These are phyloP conservation scores for Ptychadena robeensis DNA, from an alignment of 2,797 vertebrate species.

Conservation along the genomic window DNA sequence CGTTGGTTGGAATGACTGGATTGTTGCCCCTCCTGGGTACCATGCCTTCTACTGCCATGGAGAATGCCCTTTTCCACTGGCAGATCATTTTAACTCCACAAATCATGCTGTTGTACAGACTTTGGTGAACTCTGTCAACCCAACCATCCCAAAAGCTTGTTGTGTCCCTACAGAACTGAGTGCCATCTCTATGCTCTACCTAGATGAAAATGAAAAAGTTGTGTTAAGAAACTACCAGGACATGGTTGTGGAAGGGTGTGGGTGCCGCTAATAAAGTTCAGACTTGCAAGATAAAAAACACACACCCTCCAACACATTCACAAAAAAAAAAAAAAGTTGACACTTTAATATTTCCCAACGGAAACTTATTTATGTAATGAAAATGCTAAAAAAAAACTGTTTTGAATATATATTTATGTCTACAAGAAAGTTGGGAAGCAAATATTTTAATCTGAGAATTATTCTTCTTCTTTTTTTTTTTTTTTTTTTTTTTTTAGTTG, in stretches of 20 bases:
- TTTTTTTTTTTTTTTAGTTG: constrained; percentile 87
- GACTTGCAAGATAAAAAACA: constrained; percentile 48
- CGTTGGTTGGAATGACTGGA: constrained; percentile 99
- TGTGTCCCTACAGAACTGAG: constrained; percentile 98
- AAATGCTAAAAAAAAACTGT: constrained; percentile 81
- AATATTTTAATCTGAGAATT: constrained; percentile 99
- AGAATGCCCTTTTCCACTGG: constrained; percentile 95
- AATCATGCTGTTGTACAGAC: constrained; percentile 99
- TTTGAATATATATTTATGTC: constrained; percentile 99
- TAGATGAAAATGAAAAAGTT: constrained; percentile 97
- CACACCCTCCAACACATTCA: constrained; percentile 27
- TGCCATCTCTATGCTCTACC: constrained; percentile 96
- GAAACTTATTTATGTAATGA: constrained; percentile 99
- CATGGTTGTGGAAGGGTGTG: constrained; percentile 99
- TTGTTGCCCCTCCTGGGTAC: constrained; percentile 96
- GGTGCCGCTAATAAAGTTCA: constrained; percentile 88
- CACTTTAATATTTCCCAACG: constrained; percentile 95
- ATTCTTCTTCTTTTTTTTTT: constrained; percentile 96
- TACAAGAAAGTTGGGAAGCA: constrained; percentile 94
- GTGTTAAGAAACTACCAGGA: constrained; percentile 99
- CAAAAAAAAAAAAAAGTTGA: constrained; percentile 74
- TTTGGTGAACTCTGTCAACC: constrained; percentile 97
- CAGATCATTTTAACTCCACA: constrained; percentile 97
- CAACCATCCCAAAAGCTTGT: constrained; percentile 96
- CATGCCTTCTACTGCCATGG: constrained; percentile 98